Conservation (phyloP, 2,113 vertebrate genomes). For the Leucopsar rothschildi region DNA sequence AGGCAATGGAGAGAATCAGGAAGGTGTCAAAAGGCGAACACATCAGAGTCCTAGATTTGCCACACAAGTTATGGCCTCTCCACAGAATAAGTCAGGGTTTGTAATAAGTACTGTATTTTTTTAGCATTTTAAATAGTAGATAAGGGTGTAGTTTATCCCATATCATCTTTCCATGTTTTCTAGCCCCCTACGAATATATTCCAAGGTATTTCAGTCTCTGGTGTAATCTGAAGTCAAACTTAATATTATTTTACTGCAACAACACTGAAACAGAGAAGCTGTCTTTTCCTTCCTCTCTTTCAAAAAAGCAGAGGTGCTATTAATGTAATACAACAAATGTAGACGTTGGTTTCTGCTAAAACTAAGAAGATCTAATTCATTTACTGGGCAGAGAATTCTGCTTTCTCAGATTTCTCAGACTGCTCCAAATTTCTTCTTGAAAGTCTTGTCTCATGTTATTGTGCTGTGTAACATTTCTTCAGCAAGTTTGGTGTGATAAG, state of each 20-base stretch:
- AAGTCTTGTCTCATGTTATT: neutral
- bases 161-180: neutral
- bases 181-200: neutral
- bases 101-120: neutral
- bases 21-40: neutral
- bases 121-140: neutral
- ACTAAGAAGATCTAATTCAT: neutral
- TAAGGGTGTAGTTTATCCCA: neutral
- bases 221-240: neutral
- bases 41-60: neutral
- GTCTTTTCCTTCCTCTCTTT: neutral
- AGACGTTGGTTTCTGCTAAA: neutral
- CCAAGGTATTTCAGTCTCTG: neutral
- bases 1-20: neutral
- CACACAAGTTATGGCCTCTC: neutral
- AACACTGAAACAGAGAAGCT: neutral
- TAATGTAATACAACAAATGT: neutral
- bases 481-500: neutral
- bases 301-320: neutral
- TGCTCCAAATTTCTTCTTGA: neutral
- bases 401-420: neutral
- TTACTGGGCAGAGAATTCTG: neutral
- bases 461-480: neutral
- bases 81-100: neutral
- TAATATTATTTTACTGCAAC: neutral